Percentiles rank a stretch among this genome's conserved stretches.
Conservation (phyloP, 2,113 vertebrate genomes). For the Danio rerio region DNA sequence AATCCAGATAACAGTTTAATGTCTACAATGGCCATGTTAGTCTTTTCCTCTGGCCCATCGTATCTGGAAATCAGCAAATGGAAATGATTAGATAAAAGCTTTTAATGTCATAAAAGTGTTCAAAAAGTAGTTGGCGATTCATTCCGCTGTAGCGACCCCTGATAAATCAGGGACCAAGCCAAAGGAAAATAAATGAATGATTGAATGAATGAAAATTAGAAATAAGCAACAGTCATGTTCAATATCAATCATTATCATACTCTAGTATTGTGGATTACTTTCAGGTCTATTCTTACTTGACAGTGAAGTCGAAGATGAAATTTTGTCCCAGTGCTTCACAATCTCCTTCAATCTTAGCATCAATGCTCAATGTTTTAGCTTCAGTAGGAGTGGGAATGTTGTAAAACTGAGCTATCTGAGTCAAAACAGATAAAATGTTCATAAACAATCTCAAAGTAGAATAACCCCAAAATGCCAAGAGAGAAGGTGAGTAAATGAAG, state of each 20-base stretch:
- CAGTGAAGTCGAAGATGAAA: neutral
- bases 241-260: too few species aligned
- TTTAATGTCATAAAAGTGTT: neutral
- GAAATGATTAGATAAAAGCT: neutral
- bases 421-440: neutral
- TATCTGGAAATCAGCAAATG: slow-evolving; percentile 35
- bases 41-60: slow-evolving; percentile 19
- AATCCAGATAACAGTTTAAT: slow-evolving; percentile 73
- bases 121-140: too few species aligned
- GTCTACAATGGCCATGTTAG: slow-evolving; percentile 75
- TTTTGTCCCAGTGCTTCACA: slow-evolving; percentile 44
- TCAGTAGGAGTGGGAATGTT: slow-evolving; percentile 67
- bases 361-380: slow-evolving; percentile 48
- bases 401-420: slow-evolving; percentile 65
- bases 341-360: slow-evolving; percentile 19
- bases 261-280: neutral
- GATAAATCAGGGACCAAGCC: too few species aligned
- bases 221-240: too few species aligned
- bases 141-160: too few species aligned
- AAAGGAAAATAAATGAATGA: too few species aligned
- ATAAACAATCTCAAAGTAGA: neutral
- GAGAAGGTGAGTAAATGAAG: neutral
- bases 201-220: too few species aligned
- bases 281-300: slow-evolving; percentile 27
- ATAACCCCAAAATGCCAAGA: neutral